Evolutionary conservation across 2,797 vertebrate genomes (phyloP), one percentile per base, ranked within the genome.

Genomic region (Allobates femoralis): DNA sequence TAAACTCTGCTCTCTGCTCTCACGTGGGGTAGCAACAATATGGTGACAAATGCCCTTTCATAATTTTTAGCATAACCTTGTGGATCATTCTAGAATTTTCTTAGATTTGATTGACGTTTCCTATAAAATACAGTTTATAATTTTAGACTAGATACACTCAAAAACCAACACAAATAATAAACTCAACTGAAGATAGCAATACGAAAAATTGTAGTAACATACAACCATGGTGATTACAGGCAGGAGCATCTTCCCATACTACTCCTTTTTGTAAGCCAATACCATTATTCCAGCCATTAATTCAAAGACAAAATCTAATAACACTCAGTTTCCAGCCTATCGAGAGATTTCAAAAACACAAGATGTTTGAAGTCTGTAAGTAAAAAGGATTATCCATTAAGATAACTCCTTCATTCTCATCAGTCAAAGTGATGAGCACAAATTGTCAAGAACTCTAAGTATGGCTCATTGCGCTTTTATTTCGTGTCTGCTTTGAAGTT

Each of bases 361-460:
- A 60, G 60, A 73, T 62, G 84, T 90, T 89, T 90, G 84, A 91
- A 89, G 71, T 55, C 62, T 30, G 41, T 64, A 85, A 88, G 79
- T 58, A 88, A 84, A 84, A 78, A 79, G 75, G 75, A 87, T 79
- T 84, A 79, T 79, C 66, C 53, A 77, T 88, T 85, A 86, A 84
- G 60, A 89, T 30, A 86, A 56, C 83, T 90, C 53, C 75, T 89
- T 79, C 82, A 78, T 87, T 89, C 83, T 90, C 83, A 90, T 90
- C 89, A 80, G 75, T 89, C 88, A 92, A 90, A 90, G 88, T 81
- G 75, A 90, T 83, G 84, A 91, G 76, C 28, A 86, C 83, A 86
- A 90, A 92, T 81, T 75, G 50, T 41, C 77, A 55, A 76, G 23
- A 88, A 28, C 73, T 30, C 55, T 84, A 90, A 88, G 87, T 90